phyloP scores from a whole-genome alignment of 2,888 invertebrate genomes.

The Ennomos quercinarius region DNA sequence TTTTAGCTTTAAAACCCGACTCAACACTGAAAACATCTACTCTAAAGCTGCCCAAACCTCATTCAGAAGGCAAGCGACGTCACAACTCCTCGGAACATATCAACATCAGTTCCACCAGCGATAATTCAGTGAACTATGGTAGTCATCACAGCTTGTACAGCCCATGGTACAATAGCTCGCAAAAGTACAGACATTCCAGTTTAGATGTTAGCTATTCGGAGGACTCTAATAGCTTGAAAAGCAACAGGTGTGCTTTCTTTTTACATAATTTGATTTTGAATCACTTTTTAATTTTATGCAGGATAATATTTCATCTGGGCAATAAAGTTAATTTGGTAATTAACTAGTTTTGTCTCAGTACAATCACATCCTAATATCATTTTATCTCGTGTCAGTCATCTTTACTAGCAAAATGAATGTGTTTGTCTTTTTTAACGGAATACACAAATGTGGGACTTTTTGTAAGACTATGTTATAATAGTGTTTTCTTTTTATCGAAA shows the following conservation, averaged over 20 bases:
- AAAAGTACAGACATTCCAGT: slow-evolving; percentile 73
- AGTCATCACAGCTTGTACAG: slow-evolving; percentile 73
- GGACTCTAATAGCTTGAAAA: slow-evolving; percentile 89
- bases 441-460: too few relatives aligned
- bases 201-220: slow-evolving; percentile 86
- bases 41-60: slow-evolving; percentile 69
- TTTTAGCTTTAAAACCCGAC: slow-evolving; percentile 67
- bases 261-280: background rate
- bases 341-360: too few relatives aligned
- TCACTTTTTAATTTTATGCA: too few relatives aligned
- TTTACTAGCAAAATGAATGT: too few relatives aligned
- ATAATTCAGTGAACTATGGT: slow-evolving; percentile 72
- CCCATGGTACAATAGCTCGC: slow-evolving; percentile 70
- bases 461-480: too few relatives aligned
- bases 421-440: too few relatives aligned
- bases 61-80: slow-evolving; percentile 86
- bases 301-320: too few relatives aligned
- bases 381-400: too few relatives aligned
- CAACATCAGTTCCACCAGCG: slow-evolving; percentile 59
- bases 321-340: too few relatives aligned
- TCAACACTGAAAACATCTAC: slow-evolving; percentile 67
- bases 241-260: slow-evolving; percentile 77
- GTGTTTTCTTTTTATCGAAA: too few relatives aligned
- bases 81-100: slow-evolving; percentile 77
- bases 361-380: too few relatives aligned